Evolutionary conservation across 2,113 vertebrate genomes (phyloP).

Genomic region (Austrofundulus limnaeus): DNA sequence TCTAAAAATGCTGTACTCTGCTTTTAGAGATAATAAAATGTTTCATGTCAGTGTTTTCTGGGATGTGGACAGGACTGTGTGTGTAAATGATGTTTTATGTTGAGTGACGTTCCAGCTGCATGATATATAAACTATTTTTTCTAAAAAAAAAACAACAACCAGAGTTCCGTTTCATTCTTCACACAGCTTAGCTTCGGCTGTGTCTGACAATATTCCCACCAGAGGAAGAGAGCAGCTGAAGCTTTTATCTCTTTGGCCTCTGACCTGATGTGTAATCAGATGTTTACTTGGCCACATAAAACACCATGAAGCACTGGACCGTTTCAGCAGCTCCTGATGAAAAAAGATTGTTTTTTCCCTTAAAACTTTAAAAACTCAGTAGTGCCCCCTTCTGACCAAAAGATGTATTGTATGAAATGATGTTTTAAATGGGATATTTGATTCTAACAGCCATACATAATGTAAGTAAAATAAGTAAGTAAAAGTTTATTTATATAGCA

Average conservation of each 20-base stretch:
- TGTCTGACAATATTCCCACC: conserved; percentile 31
- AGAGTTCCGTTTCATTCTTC: conserved; percentile 13
- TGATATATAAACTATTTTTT: conserved; percentile 79
- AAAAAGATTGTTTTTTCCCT: too few relatives aligned
- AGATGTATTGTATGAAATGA: too few relatives aligned
- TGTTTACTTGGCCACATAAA: background rate
- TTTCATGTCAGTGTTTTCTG: conserved; percentile 12
- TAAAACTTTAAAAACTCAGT: too few relatives aligned
- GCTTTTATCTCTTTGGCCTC: background rate
- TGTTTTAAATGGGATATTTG: too few relatives aligned
- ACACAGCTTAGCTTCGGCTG: too few relatives aligned
- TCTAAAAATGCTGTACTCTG: conserved; percentile 32
- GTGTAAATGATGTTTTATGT: conserved; percentile 48
- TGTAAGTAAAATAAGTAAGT: too few relatives aligned
- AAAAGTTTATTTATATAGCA: too few relatives aligned
- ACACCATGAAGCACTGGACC: too few relatives aligned
- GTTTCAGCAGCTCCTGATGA: too few relatives aligned
- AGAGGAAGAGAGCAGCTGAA: conserved; percentile 24
- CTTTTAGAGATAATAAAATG: conserved; percentile 26
- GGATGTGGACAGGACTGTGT: conserved; percentile 10
- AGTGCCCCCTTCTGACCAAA: too few relatives aligned
- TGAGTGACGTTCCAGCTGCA: conserved; percentile 62
- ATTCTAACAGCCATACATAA: too few relatives aligned
- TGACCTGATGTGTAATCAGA: conserved; percentile 9
- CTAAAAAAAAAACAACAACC: conserved; percentile 53